Evolutionary conservation across 2,888 invertebrate genomes (phyloP).

Genomic region (Loripinus fragilis): DNA sequence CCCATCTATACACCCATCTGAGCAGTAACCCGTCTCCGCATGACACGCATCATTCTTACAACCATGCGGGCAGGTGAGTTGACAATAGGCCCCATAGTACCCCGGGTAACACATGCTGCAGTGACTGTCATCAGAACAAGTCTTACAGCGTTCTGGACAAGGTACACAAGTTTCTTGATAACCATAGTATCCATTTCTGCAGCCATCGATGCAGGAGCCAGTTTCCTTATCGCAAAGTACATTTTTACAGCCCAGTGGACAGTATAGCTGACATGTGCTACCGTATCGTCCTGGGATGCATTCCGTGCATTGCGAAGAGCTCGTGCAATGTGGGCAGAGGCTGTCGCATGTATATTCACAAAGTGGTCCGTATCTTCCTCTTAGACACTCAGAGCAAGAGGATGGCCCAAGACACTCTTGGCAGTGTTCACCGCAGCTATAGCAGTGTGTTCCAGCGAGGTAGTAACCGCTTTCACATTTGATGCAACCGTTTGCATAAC

Average conservation of each 20-base stretch:
- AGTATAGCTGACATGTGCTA: neutral
- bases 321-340: neutral
- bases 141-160: neutral
- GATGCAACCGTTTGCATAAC: neutral
- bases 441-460: constrained; percentile 4
- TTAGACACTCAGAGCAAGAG: neutral
- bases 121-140: neutral
- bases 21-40: neutral
- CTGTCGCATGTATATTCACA: constrained; percentile 4
- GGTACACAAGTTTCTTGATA: neutral
- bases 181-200: neutral
- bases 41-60: neutral
- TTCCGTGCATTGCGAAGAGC: neutral
- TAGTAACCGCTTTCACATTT: neutral
- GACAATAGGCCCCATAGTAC: neutral
- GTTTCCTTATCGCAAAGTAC: neutral
- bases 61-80: neutral
- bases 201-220: neutral
- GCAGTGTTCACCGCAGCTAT: neutral
- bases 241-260: constrained; percentile 1
- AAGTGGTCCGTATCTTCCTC: neutral
- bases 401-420: neutral
- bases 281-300: constrained; percentile 2
- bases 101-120: neutral
- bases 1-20: neutral